Conservation (phyloP, 2,888 invertebrate genomes). For the Arenicola marina region DNA sequence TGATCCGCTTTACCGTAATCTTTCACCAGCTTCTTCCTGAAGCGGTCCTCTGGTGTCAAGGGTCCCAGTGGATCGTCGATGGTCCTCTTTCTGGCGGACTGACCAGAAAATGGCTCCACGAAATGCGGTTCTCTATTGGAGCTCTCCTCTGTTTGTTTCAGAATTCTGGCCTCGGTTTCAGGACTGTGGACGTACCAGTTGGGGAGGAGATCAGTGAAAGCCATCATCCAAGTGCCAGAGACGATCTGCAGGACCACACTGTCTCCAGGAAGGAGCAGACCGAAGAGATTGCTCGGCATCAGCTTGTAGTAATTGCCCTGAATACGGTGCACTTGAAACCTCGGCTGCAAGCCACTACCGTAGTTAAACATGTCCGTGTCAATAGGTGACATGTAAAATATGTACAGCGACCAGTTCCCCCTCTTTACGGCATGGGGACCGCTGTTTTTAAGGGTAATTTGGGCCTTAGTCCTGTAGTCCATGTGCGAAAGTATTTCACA, state of each 20-base stretch:
- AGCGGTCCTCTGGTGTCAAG: conserved; percentile 18
- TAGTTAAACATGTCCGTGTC: background rate
- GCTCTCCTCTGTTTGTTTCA: conserved; percentile 5
- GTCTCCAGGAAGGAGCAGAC: background rate
- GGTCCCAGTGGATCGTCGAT: conserved; percentile 10
- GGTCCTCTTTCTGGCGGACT: background rate
- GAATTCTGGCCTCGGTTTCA: conserved; percentile 1
- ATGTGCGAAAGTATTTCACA: background rate
- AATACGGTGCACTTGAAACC: background rate
- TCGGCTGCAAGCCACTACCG: background rate
- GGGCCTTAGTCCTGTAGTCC: background rate
- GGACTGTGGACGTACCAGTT: conserved; percentile 17
- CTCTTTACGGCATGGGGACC: background rate
- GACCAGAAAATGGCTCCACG: conserved; percentile 3
- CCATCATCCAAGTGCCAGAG: conserved; percentile 9
- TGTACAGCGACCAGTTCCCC: background rate
- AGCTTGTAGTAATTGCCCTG: background rate
- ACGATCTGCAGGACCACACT: background rate
- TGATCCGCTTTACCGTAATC: too few relatives aligned
- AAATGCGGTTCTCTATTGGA: conserved; percentile 6
- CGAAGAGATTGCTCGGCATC: background rate
- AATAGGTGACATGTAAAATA: background rate
- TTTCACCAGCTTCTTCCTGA: background rate
- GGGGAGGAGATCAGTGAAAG: conserved; percentile 19
- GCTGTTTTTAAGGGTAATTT: background rate